Base-by-base conservation (phyloP, 2,797 vertebrate species). In the Pangasius sanitwongsei region DNA sequence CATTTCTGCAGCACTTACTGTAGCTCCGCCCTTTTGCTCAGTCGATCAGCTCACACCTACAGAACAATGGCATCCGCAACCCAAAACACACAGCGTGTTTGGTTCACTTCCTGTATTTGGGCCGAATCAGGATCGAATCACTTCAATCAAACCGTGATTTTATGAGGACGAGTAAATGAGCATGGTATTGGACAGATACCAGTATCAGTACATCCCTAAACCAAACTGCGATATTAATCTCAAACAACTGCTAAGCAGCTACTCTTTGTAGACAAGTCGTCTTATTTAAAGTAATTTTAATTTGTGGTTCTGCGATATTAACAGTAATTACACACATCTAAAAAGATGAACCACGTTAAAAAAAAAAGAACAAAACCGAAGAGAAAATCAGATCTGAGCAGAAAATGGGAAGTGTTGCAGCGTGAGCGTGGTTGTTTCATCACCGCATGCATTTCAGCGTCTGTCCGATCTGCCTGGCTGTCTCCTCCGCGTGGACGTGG, bases 381-480 rank as follows among this genome's bases (percentile, higher is more conserved):
- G 25, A 28, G 41, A 9, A 55, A 31, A 78, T 34, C n/a, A 0
- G 8, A 57, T 80, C 5, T 4, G 28, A 57, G 31, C 55, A 34
- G 77, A 55, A 20, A 34, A 20, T 57, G 13, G 78, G 31, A 81
- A 12, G 82, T 84, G 37, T 50, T 84, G 61, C 63, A 50, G 41
- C 16, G 16, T 12, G 41, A 50, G 12, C 4, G 25, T 7, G 75
- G 5, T 8, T 6, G 65, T 82, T 81, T 87, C 80, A 44, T 80
- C 55, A 83, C 34, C 12, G n/a, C 61, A 70, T 18, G 57, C 61
- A n/a, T 59, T 78, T 72, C 72, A 72, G 59, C 37, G 70, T 85
- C 90, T 20, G 78, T 88, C 86, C 78, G 75, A 65, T 55, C 77
- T 65, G 78, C 75, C 75, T 20, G 57, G 37, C 80, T 83, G 77